Evolutionary conservation across 2,113 vertebrate species (phyloP).

Genomic region (Hippocampus guttulatus): DNA sequence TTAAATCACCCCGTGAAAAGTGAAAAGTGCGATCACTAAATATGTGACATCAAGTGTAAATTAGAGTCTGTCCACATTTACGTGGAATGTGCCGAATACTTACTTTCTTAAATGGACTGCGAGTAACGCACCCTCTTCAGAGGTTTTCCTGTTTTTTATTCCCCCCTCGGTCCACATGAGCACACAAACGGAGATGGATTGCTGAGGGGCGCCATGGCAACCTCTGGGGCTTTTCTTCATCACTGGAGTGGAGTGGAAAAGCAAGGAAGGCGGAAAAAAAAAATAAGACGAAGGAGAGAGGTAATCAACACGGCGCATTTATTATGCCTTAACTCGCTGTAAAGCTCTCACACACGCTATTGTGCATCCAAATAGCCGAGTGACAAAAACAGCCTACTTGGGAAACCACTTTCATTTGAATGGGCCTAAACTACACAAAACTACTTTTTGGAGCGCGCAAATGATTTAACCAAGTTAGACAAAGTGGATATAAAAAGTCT

Average conservation of each 20-base stretch:
- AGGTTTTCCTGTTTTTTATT: constrained; percentile 32
- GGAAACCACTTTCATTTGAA: constrained; percentile 1
- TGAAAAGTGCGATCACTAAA: constrained; percentile 31
- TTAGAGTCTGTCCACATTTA: constrained; percentile 10
- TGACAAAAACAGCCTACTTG: not conserved
- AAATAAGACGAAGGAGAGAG: constrained; percentile 12
- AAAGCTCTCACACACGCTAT: constrained; percentile 14
- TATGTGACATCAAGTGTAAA: constrained; percentile 45
- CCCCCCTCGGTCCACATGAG: constrained; percentile 30
- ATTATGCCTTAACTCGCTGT: constrained; percentile 15
- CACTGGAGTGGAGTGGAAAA: constrained; percentile 11
- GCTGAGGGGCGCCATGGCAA: constrained; percentile 59
- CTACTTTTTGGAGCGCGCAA: not conserved
- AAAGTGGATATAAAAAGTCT: not conserved
- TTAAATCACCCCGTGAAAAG: constrained; percentile 10
- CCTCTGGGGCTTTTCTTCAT: constrained; percentile 45
- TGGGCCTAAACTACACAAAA: not conserved
- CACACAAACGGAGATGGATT: constrained; percentile 49
- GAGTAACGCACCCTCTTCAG: constrained; percentile 21
- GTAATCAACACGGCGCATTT: constrained; percentile 47
- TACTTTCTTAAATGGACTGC: constrained; percentile 40
- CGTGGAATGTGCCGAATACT: constrained; percentile 27
- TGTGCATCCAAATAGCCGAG: not conserved
- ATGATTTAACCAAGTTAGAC: not conserved
- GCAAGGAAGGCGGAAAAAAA: constrained; percentile 6